Conservation (phyloP, 2,888 invertebrate species). For the Cheilosia soror region DNA sequence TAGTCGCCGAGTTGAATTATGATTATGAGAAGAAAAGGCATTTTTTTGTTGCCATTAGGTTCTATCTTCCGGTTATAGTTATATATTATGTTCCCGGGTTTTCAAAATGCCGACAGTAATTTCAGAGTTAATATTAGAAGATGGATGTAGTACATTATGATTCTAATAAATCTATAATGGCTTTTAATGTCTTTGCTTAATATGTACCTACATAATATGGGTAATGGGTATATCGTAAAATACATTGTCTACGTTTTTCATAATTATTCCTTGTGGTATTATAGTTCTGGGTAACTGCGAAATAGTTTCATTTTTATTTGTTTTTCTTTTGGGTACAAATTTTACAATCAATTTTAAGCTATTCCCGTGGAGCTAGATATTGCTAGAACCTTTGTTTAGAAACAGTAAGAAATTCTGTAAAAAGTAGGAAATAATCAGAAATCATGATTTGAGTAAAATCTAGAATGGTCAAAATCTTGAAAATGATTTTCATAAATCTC, state of each 20-base stretch:
- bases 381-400: too few species aligned
- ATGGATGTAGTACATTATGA: constrained; percentile 41
- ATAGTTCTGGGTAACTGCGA: too few species aligned
- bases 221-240: background rate
- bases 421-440: too few species aligned
- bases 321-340: too few species aligned
- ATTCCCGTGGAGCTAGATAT: too few species aligned
- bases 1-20: constrained; percentile 48
- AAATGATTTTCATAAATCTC: too few species aligned
- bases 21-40: constrained; percentile 45
- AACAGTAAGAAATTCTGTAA: too few species aligned
- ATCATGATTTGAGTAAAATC: too few species aligned
- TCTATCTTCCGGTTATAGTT: constrained; percentile 27
- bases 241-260: background rate
- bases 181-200: constrained; percentile 17
- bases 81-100: constrained; percentile 36
- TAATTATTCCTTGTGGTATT: background rate
- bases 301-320: too few species aligned
- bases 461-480: too few species aligned
- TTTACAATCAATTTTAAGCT: too few species aligned
- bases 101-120: constrained; percentile 48
- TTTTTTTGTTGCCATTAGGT: constrained; percentile 54
- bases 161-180: constrained; percentile 31
- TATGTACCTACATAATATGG: background rate
- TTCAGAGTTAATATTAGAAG: constrained; percentile 64